phyloP scores from a whole-genome alignment of 2,113 vertebrate species.

The Prochilodus magdalenae region DNA sequence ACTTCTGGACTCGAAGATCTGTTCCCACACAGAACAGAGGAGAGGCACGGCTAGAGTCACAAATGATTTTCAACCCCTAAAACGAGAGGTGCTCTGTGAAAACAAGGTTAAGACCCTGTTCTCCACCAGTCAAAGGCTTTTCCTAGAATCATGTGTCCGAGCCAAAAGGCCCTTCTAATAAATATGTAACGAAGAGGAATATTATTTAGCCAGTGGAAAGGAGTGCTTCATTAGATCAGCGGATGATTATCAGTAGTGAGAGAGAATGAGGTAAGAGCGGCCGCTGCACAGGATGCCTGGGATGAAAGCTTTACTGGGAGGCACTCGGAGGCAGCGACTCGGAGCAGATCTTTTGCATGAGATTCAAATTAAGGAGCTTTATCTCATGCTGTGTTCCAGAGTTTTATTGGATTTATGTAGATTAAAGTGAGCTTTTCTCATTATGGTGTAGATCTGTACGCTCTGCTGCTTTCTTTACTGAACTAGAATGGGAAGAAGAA shows the following conservation, averaged over 20 bases:
- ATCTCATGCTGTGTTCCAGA: not conserved
- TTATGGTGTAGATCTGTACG: not conserved
- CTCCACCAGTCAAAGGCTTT: too few relatives aligned
- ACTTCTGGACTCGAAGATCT: not conserved
- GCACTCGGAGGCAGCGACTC: not conserved
- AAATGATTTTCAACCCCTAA: too few relatives aligned
- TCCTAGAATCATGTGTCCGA: too few relatives aligned
- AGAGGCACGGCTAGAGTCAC: too few relatives aligned
- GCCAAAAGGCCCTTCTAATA: too few relatives aligned
- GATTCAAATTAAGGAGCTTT: slow-evolving; percentile 18
- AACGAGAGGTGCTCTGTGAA: too few relatives aligned
- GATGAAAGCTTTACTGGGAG: not conserved
- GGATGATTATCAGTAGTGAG: not conserved
- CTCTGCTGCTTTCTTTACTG: not conserved
- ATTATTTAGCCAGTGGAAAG: not conserved
- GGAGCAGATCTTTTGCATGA: not conserved
- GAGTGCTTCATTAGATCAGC: not conserved
- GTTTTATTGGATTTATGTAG: slow-evolving; percentile 12
- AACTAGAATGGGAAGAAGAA: not conserved
- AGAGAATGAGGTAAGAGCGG: not conserved
- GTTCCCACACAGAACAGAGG: not conserved
- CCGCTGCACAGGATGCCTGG: not conserved
- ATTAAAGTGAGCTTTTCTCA: not conserved
- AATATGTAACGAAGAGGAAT: too few relatives aligned
- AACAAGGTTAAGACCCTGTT: too few relatives aligned